phyloP scores from a whole-genome alignment of 2,113 vertebrate species.

The Callochromis pleurospilus region DNA sequence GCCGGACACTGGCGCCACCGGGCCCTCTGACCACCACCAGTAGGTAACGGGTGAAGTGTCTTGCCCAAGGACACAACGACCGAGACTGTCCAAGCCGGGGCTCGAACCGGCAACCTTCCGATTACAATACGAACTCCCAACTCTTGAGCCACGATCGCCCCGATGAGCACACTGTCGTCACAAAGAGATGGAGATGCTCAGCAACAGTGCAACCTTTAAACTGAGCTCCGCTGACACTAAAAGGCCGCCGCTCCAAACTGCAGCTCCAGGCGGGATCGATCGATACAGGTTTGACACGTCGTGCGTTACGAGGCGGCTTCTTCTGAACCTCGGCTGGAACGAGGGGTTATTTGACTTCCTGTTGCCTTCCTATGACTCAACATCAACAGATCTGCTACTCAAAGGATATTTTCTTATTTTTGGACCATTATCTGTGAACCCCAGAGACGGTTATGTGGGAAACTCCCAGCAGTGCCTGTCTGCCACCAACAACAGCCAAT shows the following conservation, averaged over 20 bases:
- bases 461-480: background rate
- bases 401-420: background rate
- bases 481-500: background rate
- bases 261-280: accelerated
- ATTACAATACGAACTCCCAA: too few species aligned
- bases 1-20: too few species aligned
- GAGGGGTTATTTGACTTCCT: background rate
- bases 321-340: accelerated
- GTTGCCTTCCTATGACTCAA: background rate
- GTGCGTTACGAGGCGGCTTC: background rate
- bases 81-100: too few species aligned
- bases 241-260: background rate
- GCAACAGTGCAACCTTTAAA: background rate
- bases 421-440: background rate
- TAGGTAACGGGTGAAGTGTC: too few species aligned
- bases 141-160: too few species aligned
- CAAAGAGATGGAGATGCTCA: background rate
- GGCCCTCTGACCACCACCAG: too few species aligned
- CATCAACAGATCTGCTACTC: background rate
- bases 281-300: background rate
- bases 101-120: too few species aligned
- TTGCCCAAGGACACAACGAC: too few species aligned
- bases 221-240: background rate
- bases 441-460: background rate
- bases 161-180: accelerated